Conservation (phyloP, 1,140 invertebrate genomes). For the Stenopsyche tienmushanensis region DNA sequence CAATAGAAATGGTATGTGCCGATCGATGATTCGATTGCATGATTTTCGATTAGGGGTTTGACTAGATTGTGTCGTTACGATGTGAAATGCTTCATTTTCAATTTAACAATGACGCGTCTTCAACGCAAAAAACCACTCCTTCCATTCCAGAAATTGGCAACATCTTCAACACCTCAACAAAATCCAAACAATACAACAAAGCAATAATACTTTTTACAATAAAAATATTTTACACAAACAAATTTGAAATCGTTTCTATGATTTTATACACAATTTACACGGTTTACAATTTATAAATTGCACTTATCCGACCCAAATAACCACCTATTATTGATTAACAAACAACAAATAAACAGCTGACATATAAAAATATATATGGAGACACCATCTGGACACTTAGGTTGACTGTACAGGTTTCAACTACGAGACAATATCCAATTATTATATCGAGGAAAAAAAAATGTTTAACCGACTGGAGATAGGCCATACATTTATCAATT, state of each 20-base stretch:
- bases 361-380: slow-evolving; percentile 31
- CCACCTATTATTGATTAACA: slow-evolving; percentile 28
- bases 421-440: slow-evolving; percentile 2
- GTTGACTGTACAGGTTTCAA: slow-evolving; percentile 32
- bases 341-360: slow-evolving; percentile 27
- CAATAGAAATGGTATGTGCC: no score
- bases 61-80: no score
- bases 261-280: slow-evolving; percentile 40
- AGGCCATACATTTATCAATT: not conserved
- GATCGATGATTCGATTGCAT: no score
- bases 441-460: not conserved
- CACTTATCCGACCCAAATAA: slow-evolving; percentile 35
- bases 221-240: slow-evolving; percentile 14
- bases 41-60: no score
- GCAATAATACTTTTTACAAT: slow-evolving; percentile 15
- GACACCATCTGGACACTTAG: slow-evolving; percentile 30
- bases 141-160: no score
- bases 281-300: slow-evolving; percentile 34
- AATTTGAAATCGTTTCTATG: slow-evolving; percentile 6
- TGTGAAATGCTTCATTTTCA: no score
- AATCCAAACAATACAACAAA: slow-evolving; percentile 14
- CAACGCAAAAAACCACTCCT: no score
- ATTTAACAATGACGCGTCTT: no score
- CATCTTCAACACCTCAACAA: slow-evolving; percentile 4
- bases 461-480: no score